A percentile compares a stretch with the other conserved stretches of the same genome.
These are phyloP conservation scores for Spialia ferax DNA, from an alignment of 2,888 invertebrate genomes.

Conservation along the genomic window DNA sequence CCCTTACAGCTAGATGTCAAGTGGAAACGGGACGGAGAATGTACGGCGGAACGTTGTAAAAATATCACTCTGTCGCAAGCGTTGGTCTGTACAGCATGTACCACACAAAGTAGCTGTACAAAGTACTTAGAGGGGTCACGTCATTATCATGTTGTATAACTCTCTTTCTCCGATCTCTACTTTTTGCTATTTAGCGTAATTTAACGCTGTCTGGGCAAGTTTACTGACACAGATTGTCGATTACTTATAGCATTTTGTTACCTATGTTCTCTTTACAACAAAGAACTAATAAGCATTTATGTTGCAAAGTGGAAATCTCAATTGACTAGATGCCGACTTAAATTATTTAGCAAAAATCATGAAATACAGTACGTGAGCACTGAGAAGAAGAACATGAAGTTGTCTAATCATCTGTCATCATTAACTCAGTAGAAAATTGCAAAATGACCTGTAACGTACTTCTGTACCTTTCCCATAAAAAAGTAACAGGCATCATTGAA, in stretches of 20 bases:
- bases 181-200: constrained; percentile 54
- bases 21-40: constrained; percentile 48
- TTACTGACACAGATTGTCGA: neutral
- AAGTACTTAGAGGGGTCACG: constrained; percentile 60
- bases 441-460: too few species aligned
- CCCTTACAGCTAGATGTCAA: constrained; percentile 34
- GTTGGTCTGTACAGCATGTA: constrained; percentile 61
- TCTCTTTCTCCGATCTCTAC: constrained; percentile 75
- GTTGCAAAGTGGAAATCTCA: too few species aligned
- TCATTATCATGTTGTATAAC: constrained; percentile 66
- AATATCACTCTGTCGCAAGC: constrained; percentile 48
- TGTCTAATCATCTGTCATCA: too few species aligned
- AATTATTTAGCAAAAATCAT: too few species aligned
- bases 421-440: too few species aligned
- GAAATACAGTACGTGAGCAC: too few species aligned
- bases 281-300: too few species aligned
- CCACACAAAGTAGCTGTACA: constrained; percentile 39
- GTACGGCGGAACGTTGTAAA: constrained; percentile 28
- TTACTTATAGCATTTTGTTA: neutral
- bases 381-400: too few species aligned
- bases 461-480: neutral
- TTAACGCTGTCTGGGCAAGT: neutral
- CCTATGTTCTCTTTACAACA: too few species aligned
- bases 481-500: too few species aligned
- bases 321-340: too few species aligned